Evolutionary conservation across 2,113 vertebrate genomes (phyloP).

Genomic region (Oncorhynchus nerka): DNA sequence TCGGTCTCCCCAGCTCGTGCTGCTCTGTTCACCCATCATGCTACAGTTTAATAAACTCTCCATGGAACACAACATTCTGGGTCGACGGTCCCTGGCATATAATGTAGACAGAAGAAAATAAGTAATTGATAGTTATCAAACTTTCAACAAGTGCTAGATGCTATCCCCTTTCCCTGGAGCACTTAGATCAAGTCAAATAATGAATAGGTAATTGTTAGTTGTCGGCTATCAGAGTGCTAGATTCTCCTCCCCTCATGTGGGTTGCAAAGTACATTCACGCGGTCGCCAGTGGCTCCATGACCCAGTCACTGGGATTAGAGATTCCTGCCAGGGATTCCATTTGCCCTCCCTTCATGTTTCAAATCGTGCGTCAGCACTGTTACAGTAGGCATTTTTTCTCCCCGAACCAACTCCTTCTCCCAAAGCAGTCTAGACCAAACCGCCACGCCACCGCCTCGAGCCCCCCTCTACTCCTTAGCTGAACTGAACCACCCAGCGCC

Average conservation of each 20-base stretch:
- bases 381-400: conserved; percentile 52
- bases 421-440: conserved; percentile 14
- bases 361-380: conserved; percentile 66
- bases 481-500: neutral
- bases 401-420: neutral
- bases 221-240: too few species aligned
- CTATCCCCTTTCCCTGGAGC: neutral
- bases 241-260: neutral
- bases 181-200: neutral
- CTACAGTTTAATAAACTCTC: neutral
- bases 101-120: too few species aligned
- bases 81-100: too few species aligned
- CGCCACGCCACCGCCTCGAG: conserved; percentile 43
- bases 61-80: neutral
- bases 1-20: neutral
- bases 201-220: too few species aligned
- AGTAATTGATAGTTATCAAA: too few species aligned
- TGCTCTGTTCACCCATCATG: neutral
- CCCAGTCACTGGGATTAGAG: conserved; percentile 69
- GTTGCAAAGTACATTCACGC: conserved; percentile 37
- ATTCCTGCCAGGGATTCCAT: conserved; percentile 61
- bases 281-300: conserved; percentile 74
- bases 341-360: conserved; percentile 51
- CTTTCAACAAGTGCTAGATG: too few species aligned
- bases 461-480: neutral